Percentiles rank a stretch among this genome's conserved stretches.
Evolutionary conservation across 1,140 invertebrate genomes (phyloP).

Genomic region (Drosophila sp.): DNA sequence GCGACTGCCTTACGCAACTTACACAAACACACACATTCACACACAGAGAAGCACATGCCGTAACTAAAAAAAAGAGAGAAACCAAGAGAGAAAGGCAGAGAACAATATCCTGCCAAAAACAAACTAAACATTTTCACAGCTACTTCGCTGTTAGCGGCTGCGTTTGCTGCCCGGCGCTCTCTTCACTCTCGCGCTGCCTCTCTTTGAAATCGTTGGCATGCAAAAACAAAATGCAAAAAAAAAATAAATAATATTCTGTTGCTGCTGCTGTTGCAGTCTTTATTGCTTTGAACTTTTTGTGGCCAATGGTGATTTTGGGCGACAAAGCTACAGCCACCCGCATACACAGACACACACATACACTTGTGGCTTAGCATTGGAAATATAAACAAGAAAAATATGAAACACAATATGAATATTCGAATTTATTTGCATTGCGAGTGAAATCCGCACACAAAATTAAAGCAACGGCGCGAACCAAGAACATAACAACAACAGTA

Average conservation of each 20-base stretch:
- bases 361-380: conserved; percentile 7
- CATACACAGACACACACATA: conserved; percentile 4
- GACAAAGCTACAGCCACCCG: conserved; percentile 29
- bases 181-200: not conserved
- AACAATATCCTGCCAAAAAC: conserved; percentile 29
- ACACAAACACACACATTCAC: conserved; percentile 4
- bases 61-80: not conserved
- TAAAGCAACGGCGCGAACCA: conserved; percentile 31
- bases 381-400: conserved; percentile 26
- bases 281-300: conserved; percentile 77
- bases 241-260: not conserved
- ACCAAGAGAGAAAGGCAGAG: not conserved
- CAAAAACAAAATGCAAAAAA: conserved; percentile 16
- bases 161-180: not conserved
- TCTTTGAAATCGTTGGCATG: conserved; percentile 3
- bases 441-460: conserved; percentile 70
- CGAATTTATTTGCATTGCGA: conserved; percentile 48
- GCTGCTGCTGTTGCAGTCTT: conserved; percentile 50
- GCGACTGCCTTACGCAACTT: conserved; percentile 32
- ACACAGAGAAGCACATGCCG: not conserved
- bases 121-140: conserved; percentile 25
- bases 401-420: conserved; percentile 41
- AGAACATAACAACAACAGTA: conserved; percentile 29
- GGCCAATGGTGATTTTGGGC: conserved; percentile 29
- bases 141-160: conserved; percentile 15